Percentiles rank a stretch among this genome's conserved stretches.
These are phyloP conservation scores for Mus caroli DNA, from an alignment of 2,797 vertebrate genomes.

Conservation along the genomic window DNA sequence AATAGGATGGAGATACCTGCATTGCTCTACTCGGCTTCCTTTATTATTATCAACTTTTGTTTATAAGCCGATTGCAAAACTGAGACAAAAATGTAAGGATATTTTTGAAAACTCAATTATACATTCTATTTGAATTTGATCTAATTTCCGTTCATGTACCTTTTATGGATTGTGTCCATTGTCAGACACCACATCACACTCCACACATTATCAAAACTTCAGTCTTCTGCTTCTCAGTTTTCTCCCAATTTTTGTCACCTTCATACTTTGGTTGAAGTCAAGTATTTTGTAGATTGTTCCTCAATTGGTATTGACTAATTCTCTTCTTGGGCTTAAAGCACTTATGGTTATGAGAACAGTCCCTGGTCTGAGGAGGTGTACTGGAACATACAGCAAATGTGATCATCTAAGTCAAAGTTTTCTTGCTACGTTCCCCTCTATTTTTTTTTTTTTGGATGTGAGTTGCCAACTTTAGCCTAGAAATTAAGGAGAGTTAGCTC, in stretches of 20 bases:
- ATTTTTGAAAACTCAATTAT: background rate
- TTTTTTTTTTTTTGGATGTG: background rate
- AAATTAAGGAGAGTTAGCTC: background rate
- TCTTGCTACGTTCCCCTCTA: no score
- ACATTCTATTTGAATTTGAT: background rate
- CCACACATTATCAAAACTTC: background rate
- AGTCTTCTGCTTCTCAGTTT: background rate
- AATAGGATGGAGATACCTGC: accelerated
- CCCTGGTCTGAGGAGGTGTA: background rate
- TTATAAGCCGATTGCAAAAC: background rate
- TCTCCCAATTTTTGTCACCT: background rate
- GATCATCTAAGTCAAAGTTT: background rate
- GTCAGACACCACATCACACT: accelerated
- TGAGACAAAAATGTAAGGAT: background rate
- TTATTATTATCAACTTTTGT: background rate
- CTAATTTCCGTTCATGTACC: background rate
- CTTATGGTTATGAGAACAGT: background rate
- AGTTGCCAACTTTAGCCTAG: background rate
- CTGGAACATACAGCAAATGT: background rate
- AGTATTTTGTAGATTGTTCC: background rate
- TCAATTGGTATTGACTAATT: background rate
- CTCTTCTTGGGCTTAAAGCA: background rate
- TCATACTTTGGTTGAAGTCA: background rate
- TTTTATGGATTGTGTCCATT: background rate
- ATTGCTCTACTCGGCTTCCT: background rate